Evolutionary conservation across 2,797 vertebrate genomes (phyloP).

Genomic region (Ctenochaetus hawaiiensis): DNA sequence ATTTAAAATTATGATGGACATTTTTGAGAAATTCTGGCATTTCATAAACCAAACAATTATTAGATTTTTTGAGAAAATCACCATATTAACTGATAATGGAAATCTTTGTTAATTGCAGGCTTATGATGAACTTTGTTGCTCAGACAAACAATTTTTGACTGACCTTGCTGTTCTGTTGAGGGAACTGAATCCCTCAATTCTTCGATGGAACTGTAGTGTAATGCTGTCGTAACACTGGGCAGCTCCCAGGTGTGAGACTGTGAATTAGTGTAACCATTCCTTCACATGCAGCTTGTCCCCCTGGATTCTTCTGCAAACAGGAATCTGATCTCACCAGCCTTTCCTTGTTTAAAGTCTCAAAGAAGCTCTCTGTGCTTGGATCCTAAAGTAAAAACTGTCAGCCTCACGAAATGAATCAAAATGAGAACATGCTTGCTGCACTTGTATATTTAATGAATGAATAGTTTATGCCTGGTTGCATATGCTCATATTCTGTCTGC

Average conservation of each 20-base stretch:
- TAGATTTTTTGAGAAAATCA: not conserved
- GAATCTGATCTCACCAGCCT: conserved; percentile 28
- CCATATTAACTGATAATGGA: not conserved
- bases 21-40: not conserved
- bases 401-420: conserved; percentile 16
- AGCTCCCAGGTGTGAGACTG: conserved; percentile 54
- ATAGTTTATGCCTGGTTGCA: not conserved
- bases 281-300: conserved; percentile 51
- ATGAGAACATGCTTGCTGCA: not conserved
- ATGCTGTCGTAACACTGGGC: conserved; percentile 35
- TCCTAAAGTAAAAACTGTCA: conserved; percentile 8
- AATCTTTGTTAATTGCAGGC: not conserved
- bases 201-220: conserved; percentile 11
- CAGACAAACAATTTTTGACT: not conserved
- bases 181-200: conserved; percentile 17
- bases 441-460: conserved; percentile 1
- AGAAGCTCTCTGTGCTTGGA: not conserved
- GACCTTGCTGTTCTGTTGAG: conserved; percentile 10
- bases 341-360: conserved; percentile 17
- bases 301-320: conserved; percentile 56
- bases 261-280: conserved; percentile 54
- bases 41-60: not conserved
- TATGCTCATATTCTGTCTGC: not conserved
- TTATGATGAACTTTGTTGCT: not conserved
- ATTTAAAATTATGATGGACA: not conserved